These are phyloP conservation scores for Anas bernieri DNA, from an alignment of 2,797 vertebrate genomes.

Conservation along the genomic window DNA sequence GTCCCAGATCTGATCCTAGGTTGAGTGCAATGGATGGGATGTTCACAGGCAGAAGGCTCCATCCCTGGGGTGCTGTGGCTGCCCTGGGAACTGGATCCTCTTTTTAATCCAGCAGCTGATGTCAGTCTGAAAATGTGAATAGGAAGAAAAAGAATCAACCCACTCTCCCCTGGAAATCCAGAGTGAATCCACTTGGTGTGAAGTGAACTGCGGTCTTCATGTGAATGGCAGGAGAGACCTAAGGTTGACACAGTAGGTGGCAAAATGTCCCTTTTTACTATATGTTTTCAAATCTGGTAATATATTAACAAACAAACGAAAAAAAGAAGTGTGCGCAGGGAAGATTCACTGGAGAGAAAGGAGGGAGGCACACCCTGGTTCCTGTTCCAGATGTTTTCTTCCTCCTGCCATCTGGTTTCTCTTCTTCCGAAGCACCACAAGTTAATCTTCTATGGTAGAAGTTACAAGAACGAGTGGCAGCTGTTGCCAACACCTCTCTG, in stretches of 20 bases:
- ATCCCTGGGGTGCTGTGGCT: not conserved
- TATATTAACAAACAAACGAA: not conserved
- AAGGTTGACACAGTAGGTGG: rapidly evolving
- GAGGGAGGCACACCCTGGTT: not conserved
- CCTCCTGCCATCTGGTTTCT: slow-evolving; percentile 6
- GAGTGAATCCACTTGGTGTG: not conserved
- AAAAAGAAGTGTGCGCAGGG: not conserved
- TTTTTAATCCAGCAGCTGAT: not conserved
- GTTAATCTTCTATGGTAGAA: not conserved
- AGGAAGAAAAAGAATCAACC: not conserved
- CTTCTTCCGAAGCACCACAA: not conserved
- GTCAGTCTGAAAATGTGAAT: not conserved
- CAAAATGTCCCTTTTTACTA: not conserved
- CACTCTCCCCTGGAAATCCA: not conserved
- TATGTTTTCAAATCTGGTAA: not conserved
- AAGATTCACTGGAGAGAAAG: not conserved
- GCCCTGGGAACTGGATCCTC: not conserved
- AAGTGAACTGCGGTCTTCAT: not conserved
- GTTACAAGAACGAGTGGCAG: not conserved
- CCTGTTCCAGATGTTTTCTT: slow-evolving; percentile 36
- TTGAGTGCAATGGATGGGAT: not conserved
- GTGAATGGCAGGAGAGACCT: not conserved
- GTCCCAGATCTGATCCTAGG: not conserved
- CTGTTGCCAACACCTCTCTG: slow-evolving; percentile 23
- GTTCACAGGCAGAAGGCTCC: not conserved